phyloP scores from a whole-genome alignment of 2,797 vertebrate genomes.

The Propithecus deckenii region DNA sequence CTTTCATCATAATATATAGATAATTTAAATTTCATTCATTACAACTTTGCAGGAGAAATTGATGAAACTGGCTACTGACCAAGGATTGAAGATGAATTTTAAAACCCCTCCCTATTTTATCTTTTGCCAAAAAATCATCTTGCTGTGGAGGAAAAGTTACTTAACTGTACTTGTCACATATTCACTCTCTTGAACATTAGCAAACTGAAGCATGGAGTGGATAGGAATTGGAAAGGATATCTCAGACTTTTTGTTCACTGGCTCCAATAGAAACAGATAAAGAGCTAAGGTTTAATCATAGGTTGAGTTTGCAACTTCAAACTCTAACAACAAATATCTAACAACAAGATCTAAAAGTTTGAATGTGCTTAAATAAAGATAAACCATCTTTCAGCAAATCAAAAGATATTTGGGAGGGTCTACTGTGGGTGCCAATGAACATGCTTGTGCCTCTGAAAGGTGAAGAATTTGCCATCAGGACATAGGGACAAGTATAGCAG shows the following conservation, averaged over 20 bases:
- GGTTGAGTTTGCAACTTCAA: background rate
- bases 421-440: background rate
- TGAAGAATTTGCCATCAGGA: background rate
- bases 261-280: background rate
- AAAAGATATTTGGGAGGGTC: background rate
- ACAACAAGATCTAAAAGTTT: background rate
- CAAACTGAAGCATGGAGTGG: background rate
- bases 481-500: background rate
- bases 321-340: background rate
- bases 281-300: background rate
- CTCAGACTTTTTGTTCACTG: background rate
- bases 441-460: background rate
- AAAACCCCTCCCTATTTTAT: background rate
- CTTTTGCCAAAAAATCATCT: background rate
- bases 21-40: conserved; percentile 4
- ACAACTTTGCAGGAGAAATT: background rate
- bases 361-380: background rate
- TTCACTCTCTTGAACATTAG: background rate
- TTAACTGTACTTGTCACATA: background rate
- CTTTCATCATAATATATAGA: background rate
- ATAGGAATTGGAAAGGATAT: too few relatives aligned
- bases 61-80: background rate
- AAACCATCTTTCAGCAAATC: background rate
- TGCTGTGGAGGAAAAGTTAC: background rate
- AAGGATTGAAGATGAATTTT: background rate